Evolutionary conservation across 2,888 invertebrate species (phyloP).

Genomic region (Therioaphis trifolii): DNA sequence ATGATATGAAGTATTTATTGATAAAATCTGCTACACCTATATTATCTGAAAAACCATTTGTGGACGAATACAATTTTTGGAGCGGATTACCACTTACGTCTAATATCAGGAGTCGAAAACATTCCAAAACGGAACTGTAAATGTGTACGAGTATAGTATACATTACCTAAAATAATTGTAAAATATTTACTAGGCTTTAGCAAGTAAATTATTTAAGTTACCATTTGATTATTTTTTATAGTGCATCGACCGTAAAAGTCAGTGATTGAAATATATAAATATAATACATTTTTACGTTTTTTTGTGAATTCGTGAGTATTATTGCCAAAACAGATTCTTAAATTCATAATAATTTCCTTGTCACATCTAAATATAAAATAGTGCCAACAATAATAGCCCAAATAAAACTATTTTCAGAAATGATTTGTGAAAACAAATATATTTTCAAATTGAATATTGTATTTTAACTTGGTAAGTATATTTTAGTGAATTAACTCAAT

Average conservation of each 20-base stretch:
- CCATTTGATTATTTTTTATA: background rate
- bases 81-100: conserved; percentile 13
- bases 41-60: conserved; percentile 15
- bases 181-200: background rate
- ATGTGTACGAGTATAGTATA: background rate
- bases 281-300: background rate
- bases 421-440: background rate
- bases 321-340: conserved; percentile 28
- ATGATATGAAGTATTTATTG: conserved; percentile 38
- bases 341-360: background rate
- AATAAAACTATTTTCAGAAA: background rate
- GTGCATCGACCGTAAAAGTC: background rate
- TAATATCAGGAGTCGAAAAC: background rate
- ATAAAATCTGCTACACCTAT: conserved; percentile 18
- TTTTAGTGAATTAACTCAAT: too few relatives aligned
- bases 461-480: too few relatives aligned
- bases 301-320: background rate
- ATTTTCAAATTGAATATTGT: too few relatives aligned
- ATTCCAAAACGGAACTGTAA: conserved; percentile 32
- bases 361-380: conserved; percentile 16
- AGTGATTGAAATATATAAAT: background rate
- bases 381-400: conserved; percentile 33
- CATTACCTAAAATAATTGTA: background rate
- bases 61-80: conserved; percentile 41
- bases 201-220: background rate